Evolutionary conservation across 2,797 vertebrate genomes (phyloP), one percentile per base, ranked within the genome.

Genomic region (Orientallactaga sibirica): DNA sequence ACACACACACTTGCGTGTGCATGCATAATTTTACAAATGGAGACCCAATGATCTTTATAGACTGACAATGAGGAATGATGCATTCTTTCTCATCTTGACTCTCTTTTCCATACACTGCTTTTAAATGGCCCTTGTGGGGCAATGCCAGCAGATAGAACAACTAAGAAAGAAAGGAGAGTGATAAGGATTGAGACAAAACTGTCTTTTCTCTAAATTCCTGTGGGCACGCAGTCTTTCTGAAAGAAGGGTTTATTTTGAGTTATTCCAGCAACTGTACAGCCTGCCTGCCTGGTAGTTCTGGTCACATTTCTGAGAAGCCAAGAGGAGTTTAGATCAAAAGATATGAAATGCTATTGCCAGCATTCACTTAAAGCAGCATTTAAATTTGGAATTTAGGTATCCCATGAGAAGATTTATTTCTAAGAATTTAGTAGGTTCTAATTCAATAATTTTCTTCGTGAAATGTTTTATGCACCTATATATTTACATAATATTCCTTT

Each of bases 311-410:
- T 84, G 62, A 79, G 73, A 90, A 85, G 14, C 19, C 20, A 80
- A 90, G 41, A 74, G 41, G 74, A 18, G 58, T 77, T 91, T 81
- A 84, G 81, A 84, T 20, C 78, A 84, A 87, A 89, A 87, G 75
- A 75, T 64, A 79, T 93, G 74, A 91, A 74, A 87, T 37, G 29
- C n/a, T 25, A 88, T 87, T 37, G 27, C 5, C 6, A 82, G 9
- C 66, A 76, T 83, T 67, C 89, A 64, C 61, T 11, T 29, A 58
- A 94, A 73, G 24, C 29, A 27, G 43, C 22, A 83, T 93, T 96
- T 88, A 76, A 92, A 73, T 82, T 79, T 88, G 62, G 20, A 94
- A 76, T 27, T 88, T 61, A 85, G 33, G 10, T 80, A n/a, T 43
- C 87, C 94, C 20, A 20, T 91, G 68, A 68, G 68, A 79, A 75